Base-by-base conservation (phyloP, 2,888 invertebrate genomes). In the Apodemia zela region DNA sequence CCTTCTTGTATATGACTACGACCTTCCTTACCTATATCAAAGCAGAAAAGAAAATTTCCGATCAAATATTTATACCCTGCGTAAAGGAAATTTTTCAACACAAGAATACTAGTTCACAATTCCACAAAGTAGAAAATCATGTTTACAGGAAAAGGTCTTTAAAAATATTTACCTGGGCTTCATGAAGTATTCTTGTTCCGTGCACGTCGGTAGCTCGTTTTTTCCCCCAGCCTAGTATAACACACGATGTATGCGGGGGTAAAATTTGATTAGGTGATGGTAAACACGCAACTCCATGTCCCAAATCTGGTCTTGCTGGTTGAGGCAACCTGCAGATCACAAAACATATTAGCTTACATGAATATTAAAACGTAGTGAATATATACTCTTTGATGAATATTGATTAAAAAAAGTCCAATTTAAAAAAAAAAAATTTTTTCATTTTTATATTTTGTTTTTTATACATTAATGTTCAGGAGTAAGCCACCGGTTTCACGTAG, bases 211-310 rank as follows among this genome's bases (percentile, higher is more conserved):
- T 94, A 61, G 95, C 93, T 57, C 94, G 93, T 63, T 95, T 93
- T 86, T 98, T 98, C 18, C 98, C 98, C 98, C 98, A 98, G 0
- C 98, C 98, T 66, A 98, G 94, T 67, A 98, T 97, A 1, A 96
- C 95, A 79, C 98, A 98, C 38, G 94, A 90, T 35, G 82, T 94
- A 85, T 88, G 93, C 5, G 93, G 89, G 0, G 95, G 94, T 63
- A 96, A 87, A 0, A 93, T 89, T 74, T 95, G 95, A 62, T 91
- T 92, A 3, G 94, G 93, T n/a, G 91, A 87, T 0, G 98, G 98
- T 62, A 98, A 86, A 76, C 98, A 98, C 10, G 97, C 98, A 65
- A 95, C 93, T 0, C 95, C 94, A 60, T 92, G 94, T 71, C 91
- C 91, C 5, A 89, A 66, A 66, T 85, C 75, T 33, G 78, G 82